phyloP scores from a whole-genome alignment of 2,797 vertebrate species.

The Ctenosaura bakeri region DNA sequence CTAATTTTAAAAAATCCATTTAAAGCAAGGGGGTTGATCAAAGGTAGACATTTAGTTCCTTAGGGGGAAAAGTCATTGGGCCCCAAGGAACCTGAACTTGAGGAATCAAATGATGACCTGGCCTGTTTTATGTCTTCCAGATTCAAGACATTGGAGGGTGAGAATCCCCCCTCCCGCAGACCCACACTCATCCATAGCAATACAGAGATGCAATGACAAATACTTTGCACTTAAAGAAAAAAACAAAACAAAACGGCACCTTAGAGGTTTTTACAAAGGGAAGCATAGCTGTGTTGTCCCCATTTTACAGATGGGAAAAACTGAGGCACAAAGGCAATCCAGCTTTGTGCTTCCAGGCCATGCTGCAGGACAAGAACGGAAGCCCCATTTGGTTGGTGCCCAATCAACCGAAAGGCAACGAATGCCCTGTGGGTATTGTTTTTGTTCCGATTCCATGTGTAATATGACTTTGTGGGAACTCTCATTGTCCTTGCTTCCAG shows the following conservation, averaged over 20 bases:
- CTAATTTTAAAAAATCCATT: fast-evolving
- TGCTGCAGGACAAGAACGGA: neutral
- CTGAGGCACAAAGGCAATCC: neutral
- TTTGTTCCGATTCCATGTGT: neutral
- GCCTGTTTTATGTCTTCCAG: neutral
- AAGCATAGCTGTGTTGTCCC: neutral
- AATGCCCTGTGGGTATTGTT: neutral
- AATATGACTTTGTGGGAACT: neutral
- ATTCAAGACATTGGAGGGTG: neutral
- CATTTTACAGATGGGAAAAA: neutral
- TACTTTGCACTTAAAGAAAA: slow-evolving; percentile 3
- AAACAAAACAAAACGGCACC: neutral
- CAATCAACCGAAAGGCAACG: neutral
- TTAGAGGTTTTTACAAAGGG: neutral
- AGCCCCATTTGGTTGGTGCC: neutral
- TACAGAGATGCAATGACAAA: neutral
- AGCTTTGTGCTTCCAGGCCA: neutral
- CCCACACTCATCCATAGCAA: fast-evolving
- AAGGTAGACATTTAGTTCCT: neutral
- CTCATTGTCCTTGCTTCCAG: neutral
- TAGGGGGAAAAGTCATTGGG: neutral
- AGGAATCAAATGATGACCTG: neutral
- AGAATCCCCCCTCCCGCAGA: fast-evolving
- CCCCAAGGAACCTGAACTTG: neutral
- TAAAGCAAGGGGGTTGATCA: fast-evolving